A percentile compares a stretch with the other conserved stretches of the same genome.
Conservation (phyloP, 2,797 vertebrate genomes). For the Hipposideros larvatus region DNA sequence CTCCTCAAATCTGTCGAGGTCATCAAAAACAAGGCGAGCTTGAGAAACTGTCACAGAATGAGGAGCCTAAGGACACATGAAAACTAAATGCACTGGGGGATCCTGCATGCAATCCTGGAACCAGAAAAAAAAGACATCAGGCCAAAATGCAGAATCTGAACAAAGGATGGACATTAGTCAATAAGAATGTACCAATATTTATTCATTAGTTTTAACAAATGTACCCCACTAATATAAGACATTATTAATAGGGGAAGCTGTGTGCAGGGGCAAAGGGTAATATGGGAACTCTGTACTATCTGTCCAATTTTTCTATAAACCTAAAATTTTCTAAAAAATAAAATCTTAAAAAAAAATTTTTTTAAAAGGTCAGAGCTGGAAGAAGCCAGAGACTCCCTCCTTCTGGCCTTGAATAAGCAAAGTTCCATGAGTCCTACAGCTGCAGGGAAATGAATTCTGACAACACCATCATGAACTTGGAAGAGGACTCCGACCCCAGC, state of each 20-base stretch:
- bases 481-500: too few species aligned
- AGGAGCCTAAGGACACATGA: neutral
- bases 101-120: too few species aligned
- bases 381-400: neutral
- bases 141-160: neutral
- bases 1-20: neutral
- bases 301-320: constrained; percentile 26
- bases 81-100: too few species aligned
- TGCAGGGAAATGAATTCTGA: neutral
- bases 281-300: neutral
- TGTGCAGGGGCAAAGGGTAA: neutral
- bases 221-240: neutral
- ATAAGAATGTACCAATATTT: neutral
- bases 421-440: neutral
- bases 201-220: neutral
- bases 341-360: neutral
- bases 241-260: neutral
- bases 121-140: neutral
- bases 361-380: neutral
- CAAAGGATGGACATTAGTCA: neutral
- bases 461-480: neutral
- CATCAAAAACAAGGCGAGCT: neutral
- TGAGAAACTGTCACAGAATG: neutral
- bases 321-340: constrained; percentile 27
- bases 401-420: neutral